These are phyloP conservation scores for Dolichomitus sp. DNA, from an alignment of 2,888 invertebrate species.

Conservation along the genomic window DNA sequence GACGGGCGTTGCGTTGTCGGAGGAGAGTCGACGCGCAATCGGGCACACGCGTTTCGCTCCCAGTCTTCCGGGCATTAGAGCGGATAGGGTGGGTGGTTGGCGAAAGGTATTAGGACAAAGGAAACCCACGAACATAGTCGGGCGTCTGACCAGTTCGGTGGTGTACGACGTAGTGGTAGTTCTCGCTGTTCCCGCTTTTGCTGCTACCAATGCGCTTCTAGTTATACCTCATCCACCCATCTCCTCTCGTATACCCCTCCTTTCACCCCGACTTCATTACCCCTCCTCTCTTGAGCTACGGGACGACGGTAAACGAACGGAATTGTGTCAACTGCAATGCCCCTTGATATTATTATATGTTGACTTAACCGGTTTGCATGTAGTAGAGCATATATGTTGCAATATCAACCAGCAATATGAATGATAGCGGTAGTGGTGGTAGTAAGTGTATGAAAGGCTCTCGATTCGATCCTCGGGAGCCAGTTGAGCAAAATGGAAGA, in stretches of 20 bases:
- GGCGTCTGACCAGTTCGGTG: constrained; percentile 44
- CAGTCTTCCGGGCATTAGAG: constrained; percentile 47
- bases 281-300: constrained; percentile 13
- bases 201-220: constrained; percentile 17
- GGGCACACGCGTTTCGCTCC: constrained; percentile 52
- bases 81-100: constrained; percentile 22
- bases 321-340: constrained; percentile 68
- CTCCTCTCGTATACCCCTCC: constrained; percentile 22
- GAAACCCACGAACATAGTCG: constrained; percentile 40
- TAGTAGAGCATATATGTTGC: background rate
- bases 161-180: constrained; percentile 29
- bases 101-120: constrained; percentile 64
- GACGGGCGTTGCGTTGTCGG: constrained; percentile 46
- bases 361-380: constrained; percentile 19
- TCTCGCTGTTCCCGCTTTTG: constrained; percentile 35
- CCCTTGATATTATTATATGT: constrained; percentile 53
- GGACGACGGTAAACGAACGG: constrained; percentile 52
- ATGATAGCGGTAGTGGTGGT: background rate
- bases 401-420: constrained; percentile 13
- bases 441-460: constrained; percentile 22
- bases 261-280: constrained; percentile 14
- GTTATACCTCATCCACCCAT: constrained; percentile 14
- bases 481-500: constrained; percentile 49
- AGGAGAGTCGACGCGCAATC: constrained; percentile 36
- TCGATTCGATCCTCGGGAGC: constrained; percentile 23